phyloP scores from a whole-genome alignment of 1,140 invertebrate genomes.

The Aplysia californica region DNA sequence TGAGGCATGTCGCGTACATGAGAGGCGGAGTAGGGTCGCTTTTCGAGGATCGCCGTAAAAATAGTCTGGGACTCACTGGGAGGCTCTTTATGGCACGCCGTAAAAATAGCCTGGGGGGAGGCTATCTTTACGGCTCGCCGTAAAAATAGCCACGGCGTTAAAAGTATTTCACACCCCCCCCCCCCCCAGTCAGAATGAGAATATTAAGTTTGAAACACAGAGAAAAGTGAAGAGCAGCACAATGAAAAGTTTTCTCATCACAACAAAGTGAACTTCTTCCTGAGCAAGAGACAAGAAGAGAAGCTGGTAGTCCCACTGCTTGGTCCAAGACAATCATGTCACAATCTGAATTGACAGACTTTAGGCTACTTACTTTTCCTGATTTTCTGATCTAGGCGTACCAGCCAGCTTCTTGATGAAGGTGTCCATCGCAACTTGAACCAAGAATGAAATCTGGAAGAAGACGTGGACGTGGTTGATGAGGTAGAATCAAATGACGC shows the following conservation, averaged over 20 bases:
- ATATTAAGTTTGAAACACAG: too few relatives aligned
- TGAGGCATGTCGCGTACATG: too few relatives aligned
- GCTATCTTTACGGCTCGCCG: too few relatives aligned
- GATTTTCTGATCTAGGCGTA: constrained; percentile 10
- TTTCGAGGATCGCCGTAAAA: too few relatives aligned
- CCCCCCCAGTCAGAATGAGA: too few relatives aligned
- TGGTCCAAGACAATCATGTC: not conserved
- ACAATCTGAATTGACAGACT: not conserved
- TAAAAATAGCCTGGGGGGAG: too few relatives aligned
- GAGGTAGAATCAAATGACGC: not conserved
- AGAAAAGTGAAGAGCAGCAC: too few relatives aligned
- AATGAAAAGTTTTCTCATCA: not conserved
- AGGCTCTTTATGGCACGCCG: too few relatives aligned
- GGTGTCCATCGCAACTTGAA: constrained; percentile 21
- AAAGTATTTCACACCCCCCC: too few relatives aligned
- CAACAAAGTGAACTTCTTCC: not conserved
- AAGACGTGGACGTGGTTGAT: not conserved
- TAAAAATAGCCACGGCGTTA: too few relatives aligned
- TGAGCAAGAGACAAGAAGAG: not conserved
- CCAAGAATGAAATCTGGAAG: constrained; percentile 18
- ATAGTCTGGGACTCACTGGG: too few relatives aligned
- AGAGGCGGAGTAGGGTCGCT: too few relatives aligned
- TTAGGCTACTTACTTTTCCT: not conserved
- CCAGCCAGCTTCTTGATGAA: constrained; percentile 13
- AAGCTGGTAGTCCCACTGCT: not conserved